Conservation (phyloP, 2,797 vertebrate genomes). For the Eulemur mongoz region DNA sequence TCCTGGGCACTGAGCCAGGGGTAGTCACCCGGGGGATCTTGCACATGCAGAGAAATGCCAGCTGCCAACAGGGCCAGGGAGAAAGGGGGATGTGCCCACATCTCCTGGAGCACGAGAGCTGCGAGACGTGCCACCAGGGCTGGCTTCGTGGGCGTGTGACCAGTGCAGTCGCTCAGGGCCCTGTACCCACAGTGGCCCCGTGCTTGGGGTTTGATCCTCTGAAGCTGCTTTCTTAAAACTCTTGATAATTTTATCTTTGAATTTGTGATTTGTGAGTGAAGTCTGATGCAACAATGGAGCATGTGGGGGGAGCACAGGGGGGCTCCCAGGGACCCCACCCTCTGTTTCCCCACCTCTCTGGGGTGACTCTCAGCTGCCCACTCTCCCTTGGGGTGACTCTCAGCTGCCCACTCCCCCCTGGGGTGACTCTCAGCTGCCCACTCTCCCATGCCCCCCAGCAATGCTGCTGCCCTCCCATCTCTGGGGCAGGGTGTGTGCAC, state of each 20-base stretch:
- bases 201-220: not conserved
- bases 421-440: rapidly evolving
- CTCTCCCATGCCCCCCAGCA: not conserved
- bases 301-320: rapidly evolving
- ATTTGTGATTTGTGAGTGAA: not conserved
- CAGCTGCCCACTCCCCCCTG: not conserved
- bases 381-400: not conserved
- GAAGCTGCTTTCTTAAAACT: not conserved
- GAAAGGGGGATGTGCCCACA: rapidly evolving
- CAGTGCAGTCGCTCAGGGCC: rapidly evolving
- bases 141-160: rapidly evolving
- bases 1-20: not conserved
- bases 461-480: not conserved
- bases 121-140: rapidly evolving
- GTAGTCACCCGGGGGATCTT: not conserved
- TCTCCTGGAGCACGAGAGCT: rapidly evolving
- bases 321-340: rapidly evolving
- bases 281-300: rapidly evolving
- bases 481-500: not conserved
- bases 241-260: not conserved
- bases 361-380: not conserved
- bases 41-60: not conserved
- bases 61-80: not conserved
- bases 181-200: too few relatives aligned
- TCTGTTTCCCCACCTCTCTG: not conserved